Base-by-base conservation (phyloP, 30 jellyfish, hydroid and myxozoan genomes). In the Chironex yamaguchii region DNA sequence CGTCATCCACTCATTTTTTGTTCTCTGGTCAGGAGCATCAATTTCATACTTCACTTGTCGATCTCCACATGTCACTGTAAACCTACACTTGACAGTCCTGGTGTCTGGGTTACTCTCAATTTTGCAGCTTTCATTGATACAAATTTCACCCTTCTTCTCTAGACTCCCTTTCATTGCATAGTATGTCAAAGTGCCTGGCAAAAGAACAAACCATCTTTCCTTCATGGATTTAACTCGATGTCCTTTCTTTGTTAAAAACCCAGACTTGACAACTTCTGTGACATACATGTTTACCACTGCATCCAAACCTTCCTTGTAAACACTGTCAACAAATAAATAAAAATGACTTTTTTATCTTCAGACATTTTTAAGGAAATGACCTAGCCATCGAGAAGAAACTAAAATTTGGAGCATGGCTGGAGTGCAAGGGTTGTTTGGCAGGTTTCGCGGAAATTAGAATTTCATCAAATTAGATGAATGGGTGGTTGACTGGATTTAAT, bases 211-310 rank as follows among this genome's bases (percentile, higher is more conserved):
- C 97, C 97, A 90, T 30, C 99, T 62, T 49, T 85, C 96, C 48
- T 95, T 95, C 96, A 95, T 28, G 68, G 99, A 95, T 82, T 95
- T 95, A 20, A 95, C 92, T 6, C 96, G 82, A 79, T 95, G 99
- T 6, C 99, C 99, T 76, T 95, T 89, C 91, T 95, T 95, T 23
- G 72, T 66, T 52, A 95, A 74, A 11, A 4, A 30, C 4, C 99
- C 98, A n/a, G 94, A 71, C 71, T 95, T 95, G 32, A 71, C 34
- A 13, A 87, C 74, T 73, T 95, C 97, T 31, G 84, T 70, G 4
- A 78, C 66, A 64, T 89, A 95, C 14, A 6, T 62, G 65, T 73
- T 79, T 0, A 30, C 81, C 30, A 95, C 32, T 4, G 92, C 67
- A n/a, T 65, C 81, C 29, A 95, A 28, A 6, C 99, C 99, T 51